These are phyloP conservation scores for Rutpela maculata DNA, from an alignment of 2,888 invertebrate genomes.

Conservation along the genomic window DNA sequence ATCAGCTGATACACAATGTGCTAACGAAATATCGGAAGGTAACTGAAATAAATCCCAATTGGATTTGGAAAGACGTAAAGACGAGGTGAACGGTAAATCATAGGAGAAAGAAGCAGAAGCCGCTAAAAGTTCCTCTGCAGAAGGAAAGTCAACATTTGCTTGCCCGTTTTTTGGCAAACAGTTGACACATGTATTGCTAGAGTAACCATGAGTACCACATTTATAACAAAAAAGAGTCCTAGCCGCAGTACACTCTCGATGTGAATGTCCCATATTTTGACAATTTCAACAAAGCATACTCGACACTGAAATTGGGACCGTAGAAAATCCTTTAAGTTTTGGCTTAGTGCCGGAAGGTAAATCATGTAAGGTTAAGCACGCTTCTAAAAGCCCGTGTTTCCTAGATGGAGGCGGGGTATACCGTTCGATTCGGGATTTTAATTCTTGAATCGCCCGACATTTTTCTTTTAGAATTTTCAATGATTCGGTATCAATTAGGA, in stretches of 20 bases:
- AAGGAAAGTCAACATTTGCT: background rate
- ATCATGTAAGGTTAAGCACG: background rate
- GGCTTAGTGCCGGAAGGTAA: background rate
- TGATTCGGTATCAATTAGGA: no score
- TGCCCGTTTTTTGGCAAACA: background rate
- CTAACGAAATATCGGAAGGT: background rate
- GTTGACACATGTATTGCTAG: background rate
- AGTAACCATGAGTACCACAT: background rate
- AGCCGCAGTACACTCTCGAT: background rate
- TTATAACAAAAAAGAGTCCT: background rate
- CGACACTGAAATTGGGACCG: background rate
- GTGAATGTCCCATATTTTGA: background rate
- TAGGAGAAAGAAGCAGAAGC: background rate
- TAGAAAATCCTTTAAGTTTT: background rate
- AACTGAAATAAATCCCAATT: background rate
- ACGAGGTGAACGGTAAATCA: background rate
- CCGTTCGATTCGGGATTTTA: background rate
- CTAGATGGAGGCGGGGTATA: background rate
- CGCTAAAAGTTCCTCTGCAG: no score
- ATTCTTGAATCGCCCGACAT: no score
- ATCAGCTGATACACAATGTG: background rate
- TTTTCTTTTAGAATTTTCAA: no score
- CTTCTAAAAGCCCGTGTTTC: background rate
- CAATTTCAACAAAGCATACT: background rate
- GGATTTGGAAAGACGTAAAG: background rate